Conservation (phyloP, 2,113 vertebrate genomes). For the Sceloporus undulatus region DNA sequence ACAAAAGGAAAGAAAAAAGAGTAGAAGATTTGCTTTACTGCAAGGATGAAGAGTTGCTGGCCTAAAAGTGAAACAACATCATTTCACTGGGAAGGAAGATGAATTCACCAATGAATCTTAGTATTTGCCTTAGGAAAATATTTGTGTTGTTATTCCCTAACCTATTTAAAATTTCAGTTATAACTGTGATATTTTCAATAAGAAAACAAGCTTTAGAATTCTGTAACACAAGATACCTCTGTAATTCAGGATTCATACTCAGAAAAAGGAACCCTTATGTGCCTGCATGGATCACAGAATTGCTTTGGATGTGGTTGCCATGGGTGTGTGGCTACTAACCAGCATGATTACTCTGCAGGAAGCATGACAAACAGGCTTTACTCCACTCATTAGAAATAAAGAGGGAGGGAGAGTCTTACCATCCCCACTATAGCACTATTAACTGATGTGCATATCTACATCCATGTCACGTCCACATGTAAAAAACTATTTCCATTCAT, state of each 20-base stretch:
- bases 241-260: background rate
- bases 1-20: too few species aligned
- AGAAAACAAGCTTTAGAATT: background rate
- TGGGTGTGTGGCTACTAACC: background rate
- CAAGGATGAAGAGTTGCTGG: background rate
- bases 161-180: background rate
- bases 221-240: background rate
- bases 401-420: too few species aligned
- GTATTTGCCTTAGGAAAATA: slow-evolving; percentile 18
- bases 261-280: background rate
- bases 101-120: rapidly evolving
- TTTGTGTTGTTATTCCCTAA: background rate
- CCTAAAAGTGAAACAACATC: slow-evolving; percentile 1
- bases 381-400: background rate
- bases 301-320: background rate
- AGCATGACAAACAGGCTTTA: background rate
- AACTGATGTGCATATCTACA: too few species aligned
- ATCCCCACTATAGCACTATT: background rate
- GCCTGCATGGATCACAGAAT: background rate
- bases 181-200: background rate
- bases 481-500: background rate
- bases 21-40: background rate
- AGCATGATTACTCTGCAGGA: background rate
- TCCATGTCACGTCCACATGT: background rate
- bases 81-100: background rate